These are phyloP conservation scores for Syrphus vitripennis DNA, from an alignment of 2,888 invertebrate species.

Conservation along the genomic window DNA sequence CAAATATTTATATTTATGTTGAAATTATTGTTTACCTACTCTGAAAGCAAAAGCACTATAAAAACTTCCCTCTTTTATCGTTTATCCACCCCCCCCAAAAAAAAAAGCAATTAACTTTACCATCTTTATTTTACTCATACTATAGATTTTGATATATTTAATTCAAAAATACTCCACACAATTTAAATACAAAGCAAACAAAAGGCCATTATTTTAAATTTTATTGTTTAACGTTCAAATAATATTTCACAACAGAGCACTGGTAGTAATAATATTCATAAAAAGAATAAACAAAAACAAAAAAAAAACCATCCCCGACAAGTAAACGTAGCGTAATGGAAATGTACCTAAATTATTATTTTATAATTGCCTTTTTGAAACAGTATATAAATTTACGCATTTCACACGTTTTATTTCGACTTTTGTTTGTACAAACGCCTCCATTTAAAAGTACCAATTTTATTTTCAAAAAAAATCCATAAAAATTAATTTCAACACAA, in stretches of 20 bases:
- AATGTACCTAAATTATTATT: slow-evolving; percentile 27
- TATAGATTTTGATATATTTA: background rate
- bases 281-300: background rate
- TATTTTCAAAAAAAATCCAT: slow-evolving; percentile 2
- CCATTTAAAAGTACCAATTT: background rate
- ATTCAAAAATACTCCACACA: background rate
- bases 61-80: background rate
- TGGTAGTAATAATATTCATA: background rate
- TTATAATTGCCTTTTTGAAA: slow-evolving; percentile 39
- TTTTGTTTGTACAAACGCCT: background rate
- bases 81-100: background rate
- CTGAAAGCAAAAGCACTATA: background rate
- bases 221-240: slow-evolving; percentile 16
- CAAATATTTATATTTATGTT: background rate
- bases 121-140: background rate
- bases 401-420: slow-evolving; percentile 24
- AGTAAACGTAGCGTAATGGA: slow-evolving; percentile 44
- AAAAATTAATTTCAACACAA: background rate
- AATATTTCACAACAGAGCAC: background rate
- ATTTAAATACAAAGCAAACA: slow-evolving; percentile 21
- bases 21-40: background rate
- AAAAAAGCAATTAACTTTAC: background rate
- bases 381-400: background rate
- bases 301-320: background rate
- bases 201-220: background rate